Evolutionary conservation across 2,113 vertebrate species (phyloP), one percentile per base, ranked within the genome.

Genomic region (Casuarius casuarius): DNA sequence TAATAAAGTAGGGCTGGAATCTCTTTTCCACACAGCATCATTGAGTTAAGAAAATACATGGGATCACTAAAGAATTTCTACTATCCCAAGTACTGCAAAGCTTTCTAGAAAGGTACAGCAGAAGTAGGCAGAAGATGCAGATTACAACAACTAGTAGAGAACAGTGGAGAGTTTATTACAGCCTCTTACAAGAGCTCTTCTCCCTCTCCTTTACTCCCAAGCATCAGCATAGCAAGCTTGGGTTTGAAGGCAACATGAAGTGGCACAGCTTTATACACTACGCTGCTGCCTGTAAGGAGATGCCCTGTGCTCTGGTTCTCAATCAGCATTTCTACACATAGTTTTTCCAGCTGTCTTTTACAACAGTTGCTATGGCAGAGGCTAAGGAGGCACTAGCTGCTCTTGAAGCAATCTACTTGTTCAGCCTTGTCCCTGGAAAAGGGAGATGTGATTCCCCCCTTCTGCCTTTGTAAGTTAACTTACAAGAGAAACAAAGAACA

Each of bases 11-110:
- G 93, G 93, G 78, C 87, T 85, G 75, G 51, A 58, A 83, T 71
- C 63, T 88, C 92, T 73, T 71, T 85, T 83, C 95, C 83, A 72
- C 89, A 83, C 92, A 95, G 96, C 95, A 95, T 92, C 95, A 90
- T 87, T 92, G 84, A 94, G 91, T 92, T 89, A 71, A 87, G 61
- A 95, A 94, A 94, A 87, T 94, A 84, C 92, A 91, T 48, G 75
- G 89, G 89, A 77, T 87, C 89, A 48, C 89, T 83, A 87, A 80
- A 75, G 87, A 89, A 67, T 83, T 92, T 89, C 91, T 91, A 67
- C 89, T 33, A 7, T 78, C 72, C 91, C 87, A 88, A 92, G 79
- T 95, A 92, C 76, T 91, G 72, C 93, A 95, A 68, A 91, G 82
- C 49, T n/a, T 91, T 88, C 78, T 77, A 65, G 87, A 91, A 91